phyloP scores from a whole-genome alignment of 2,888 invertebrate species.

The Dendrolimus pini region DNA sequence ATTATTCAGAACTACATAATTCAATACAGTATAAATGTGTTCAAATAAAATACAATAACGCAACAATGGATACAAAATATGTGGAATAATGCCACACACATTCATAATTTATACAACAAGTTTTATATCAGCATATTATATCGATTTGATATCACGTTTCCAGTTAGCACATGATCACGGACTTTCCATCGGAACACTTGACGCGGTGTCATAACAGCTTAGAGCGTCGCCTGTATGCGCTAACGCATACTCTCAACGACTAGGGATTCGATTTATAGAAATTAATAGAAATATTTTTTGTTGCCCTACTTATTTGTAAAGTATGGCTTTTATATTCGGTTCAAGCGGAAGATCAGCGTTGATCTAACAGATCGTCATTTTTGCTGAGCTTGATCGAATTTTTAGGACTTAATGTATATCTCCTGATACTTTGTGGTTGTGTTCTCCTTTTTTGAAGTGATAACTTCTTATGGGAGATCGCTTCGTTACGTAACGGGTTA shows the following conservation, averaged over 20 bases:
- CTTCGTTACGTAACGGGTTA: no score
- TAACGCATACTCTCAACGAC: neutral
- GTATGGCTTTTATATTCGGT: no score
- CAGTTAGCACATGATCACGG: conserved; percentile 5
- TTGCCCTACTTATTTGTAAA: no score
- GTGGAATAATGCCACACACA: neutral
- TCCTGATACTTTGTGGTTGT: no score
- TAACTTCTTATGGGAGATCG: no score
- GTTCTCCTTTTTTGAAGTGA: no score
- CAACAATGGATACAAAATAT: neutral
- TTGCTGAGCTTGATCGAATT: no score
- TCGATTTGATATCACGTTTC: neutral
- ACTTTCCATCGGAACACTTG: conserved; percentile 20
- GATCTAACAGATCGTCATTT: no score
- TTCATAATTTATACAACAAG: neutral
- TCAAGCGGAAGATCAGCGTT: no score
- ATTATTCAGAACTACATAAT: neutral
- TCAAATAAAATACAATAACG: neutral
- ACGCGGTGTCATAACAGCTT: conserved; percentile 44
- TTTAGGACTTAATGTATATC: no score
- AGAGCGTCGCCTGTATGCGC: conserved; percentile 2
- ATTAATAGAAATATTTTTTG: neutral
- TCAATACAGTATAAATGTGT: no score
- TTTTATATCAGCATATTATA: neutral
- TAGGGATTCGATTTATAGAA: neutral